Conservation (phyloP, 2,113 vertebrate genomes). For the Mesitornis unicolor region DNA sequence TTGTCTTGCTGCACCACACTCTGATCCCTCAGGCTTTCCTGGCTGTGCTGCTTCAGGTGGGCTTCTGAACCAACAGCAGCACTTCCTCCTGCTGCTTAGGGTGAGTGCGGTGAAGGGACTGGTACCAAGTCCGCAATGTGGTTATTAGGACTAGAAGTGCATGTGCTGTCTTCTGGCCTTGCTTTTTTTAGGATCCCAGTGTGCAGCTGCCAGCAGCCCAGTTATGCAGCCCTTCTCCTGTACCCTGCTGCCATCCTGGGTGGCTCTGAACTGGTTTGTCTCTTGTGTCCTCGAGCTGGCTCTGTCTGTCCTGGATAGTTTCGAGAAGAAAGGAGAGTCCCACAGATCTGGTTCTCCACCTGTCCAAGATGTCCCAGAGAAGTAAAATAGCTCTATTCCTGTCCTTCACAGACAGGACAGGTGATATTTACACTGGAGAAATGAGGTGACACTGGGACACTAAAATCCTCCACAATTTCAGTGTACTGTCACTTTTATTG, state of each 20-base stretch:
- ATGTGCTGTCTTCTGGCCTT: background rate
- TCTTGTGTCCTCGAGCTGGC: background rate
- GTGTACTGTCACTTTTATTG: background rate
- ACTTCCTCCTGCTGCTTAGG: background rate
- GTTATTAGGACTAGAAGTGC: background rate
- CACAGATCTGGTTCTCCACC: background rate
- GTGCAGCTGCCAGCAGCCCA: background rate
- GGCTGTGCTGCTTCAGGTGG: background rate
- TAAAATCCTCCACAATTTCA: background rate
- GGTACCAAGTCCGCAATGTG: background rate
- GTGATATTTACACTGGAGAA: background rate
- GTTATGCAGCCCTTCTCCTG: background rate
- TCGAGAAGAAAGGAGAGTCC: background rate
- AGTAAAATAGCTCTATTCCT: background rate
- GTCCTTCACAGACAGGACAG: background rate
- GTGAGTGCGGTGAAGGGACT: background rate
- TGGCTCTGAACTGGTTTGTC: background rate
- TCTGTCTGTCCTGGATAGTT: background rate
- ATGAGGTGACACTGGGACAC: background rate
- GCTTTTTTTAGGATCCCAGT: accelerated
- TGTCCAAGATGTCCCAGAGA: background rate
- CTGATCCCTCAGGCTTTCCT: background rate
- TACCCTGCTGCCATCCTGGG: background rate
- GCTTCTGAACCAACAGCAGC: background rate
- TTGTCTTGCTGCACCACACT: background rate